Evolutionary conservation across 2,888 invertebrate genomes (phyloP), one percentile per base, ranked within the genome.

Genomic region (Phaonia tiefii): DNA sequence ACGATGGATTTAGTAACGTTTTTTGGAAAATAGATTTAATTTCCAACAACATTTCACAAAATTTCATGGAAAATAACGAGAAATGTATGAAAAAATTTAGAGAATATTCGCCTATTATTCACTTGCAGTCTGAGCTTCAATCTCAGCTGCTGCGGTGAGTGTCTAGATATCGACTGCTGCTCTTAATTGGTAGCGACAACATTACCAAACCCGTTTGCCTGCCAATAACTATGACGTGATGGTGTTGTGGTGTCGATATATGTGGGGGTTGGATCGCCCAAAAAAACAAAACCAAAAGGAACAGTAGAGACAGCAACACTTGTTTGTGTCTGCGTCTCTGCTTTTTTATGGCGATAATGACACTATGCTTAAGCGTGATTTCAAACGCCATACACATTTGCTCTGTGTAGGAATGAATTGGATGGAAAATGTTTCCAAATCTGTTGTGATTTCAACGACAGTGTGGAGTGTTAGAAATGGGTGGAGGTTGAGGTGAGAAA

Each of bases 141-240:
- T n/a, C n/a, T 37, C 37, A 39, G 31, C 31, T 31, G 31, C n/a
- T n/a, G n/a, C n/a, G n/a, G n/a, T n/a, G n/a, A n/a, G n/a, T n/a
- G n/a, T n/a, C n/a, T n/a, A n/a, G n/a, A n/a, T n/a, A n/a, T n/a
- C n/a, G n/a, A n/a, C n/a, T n/a, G n/a, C 39, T 15, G 22, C 44
- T 25, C 22, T 8, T 5, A 26, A 42, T 37, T 39, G 46, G 46
- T 31, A 66, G 56, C 22, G 8, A 60, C 26, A 17, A 31, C 31
- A 31, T 31, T 8, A 20, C 11, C 37, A 72, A 80, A 80, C 80
- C 56, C 39, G 80, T 80, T 65, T 54, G 5, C 42, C n/a, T n/a
- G n/a, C 69, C 13, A 58, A 66, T 76, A n/a, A n/a, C n/a, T n/a
- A 76, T 58, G 80, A 44, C 63, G 22, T 66, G 49, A 26, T 70